phyloP scores from a whole-genome alignment of 2,113 vertebrate species.

The Carassius auratus region DNA sequence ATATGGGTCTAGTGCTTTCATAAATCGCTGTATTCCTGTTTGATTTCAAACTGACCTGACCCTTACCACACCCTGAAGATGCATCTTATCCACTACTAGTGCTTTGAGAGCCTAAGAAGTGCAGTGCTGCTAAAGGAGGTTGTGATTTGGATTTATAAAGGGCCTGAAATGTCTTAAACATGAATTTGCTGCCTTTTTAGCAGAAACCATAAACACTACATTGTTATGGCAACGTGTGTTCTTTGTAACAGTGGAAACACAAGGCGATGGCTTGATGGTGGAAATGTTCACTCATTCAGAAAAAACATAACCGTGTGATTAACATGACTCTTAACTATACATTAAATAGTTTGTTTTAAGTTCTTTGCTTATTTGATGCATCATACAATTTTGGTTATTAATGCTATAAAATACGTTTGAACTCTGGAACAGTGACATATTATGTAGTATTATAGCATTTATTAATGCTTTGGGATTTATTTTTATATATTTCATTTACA shows the following conservation, averaged over 20 bases:
- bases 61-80: background rate
- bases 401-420: background rate
- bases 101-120: background rate
- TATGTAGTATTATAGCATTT: background rate
- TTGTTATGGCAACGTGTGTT: constrained; percentile 69
- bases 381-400: background rate
- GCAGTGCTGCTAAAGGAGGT: background rate
- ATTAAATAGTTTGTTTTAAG: background rate
- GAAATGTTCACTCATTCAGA: constrained; percentile 50
- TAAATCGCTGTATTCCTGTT: background rate
- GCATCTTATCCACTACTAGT: background rate
- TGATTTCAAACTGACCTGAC: background rate
- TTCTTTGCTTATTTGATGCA: background rate
- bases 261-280: constrained; percentile 56
- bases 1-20: background rate
- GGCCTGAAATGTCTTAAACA: background rate
- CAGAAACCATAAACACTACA: constrained; percentile 66
- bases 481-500: no score
- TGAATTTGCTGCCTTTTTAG: constrained; percentile 37
- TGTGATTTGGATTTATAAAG: constrained; percentile 28
- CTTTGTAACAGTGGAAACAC: constrained; percentile 53
- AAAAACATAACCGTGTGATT: background rate
- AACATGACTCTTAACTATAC: background rate
- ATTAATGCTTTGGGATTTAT: background rate
- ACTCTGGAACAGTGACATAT: background rate